These are phyloP conservation scores for Harmothoe impar DNA, from an alignment of 2,888 invertebrate species.

Conservation along the genomic window DNA sequence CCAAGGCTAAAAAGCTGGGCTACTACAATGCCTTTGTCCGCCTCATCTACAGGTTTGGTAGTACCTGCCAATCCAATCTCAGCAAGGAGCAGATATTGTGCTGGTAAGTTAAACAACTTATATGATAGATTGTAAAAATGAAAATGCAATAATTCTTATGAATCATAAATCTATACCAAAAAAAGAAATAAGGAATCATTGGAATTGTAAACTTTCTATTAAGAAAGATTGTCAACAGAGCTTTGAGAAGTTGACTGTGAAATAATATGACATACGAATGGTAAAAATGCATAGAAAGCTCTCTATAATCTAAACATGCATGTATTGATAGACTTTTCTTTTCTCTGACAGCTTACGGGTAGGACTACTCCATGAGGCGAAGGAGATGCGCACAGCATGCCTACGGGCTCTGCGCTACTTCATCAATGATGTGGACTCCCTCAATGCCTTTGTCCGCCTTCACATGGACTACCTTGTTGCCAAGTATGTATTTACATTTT, in stretches of 20 bases:
- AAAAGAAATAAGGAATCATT: background rate
- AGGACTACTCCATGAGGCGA: conserved; percentile 92
- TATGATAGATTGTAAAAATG: background rate
- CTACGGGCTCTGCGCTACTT: conserved; percentile 93
- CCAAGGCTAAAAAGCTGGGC: conserved; percentile 91
- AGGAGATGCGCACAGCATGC: conserved; percentile 94
- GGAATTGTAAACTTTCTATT: too few species aligned
- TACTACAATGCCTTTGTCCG: conserved; percentile 95
- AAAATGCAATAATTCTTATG: background rate
- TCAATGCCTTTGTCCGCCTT: conserved; percentile 90
- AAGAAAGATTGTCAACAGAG: too few species aligned
- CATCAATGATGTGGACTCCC: conserved; percentile 90
- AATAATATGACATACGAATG: too few species aligned
- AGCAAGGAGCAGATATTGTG: conserved; percentile 91
- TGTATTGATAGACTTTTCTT: background rate
- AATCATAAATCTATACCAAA: background rate
- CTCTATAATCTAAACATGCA: too few species aligned
- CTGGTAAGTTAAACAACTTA: conserved; percentile 88
- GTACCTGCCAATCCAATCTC: conserved; percentile 88
- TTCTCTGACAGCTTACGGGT: conserved; percentile 89
- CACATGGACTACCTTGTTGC: conserved; percentile 93
- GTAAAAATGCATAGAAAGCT: too few species aligned
- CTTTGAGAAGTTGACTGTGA: too few species aligned
- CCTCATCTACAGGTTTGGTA: conserved; percentile 88
- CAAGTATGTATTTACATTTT: conserved; percentile 74